phyloP scores from a whole-genome alignment of 2,113 vertebrate species.

The Thoracochromis brauschi region DNA sequence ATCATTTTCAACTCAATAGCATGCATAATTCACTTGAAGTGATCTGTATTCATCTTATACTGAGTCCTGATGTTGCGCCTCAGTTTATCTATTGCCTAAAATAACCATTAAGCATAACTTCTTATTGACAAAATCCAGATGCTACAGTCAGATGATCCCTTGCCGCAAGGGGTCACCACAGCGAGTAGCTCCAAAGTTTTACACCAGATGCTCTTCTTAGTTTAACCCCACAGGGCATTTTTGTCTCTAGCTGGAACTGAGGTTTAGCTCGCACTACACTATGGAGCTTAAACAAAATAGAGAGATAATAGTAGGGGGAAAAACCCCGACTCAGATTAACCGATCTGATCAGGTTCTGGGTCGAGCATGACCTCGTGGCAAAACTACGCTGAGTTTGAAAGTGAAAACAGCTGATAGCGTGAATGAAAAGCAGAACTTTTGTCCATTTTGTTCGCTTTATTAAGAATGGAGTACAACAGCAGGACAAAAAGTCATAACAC shows the following conservation, averaged over 20 bases:
- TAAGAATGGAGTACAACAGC: constrained; percentile 77
- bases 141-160: background rate
- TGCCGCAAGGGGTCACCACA: background rate
- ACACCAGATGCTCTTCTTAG: background rate
- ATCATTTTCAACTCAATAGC: background rate
- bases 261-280: background rate
- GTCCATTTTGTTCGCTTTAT: constrained; percentile 66
- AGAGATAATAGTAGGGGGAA: background rate
- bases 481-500: constrained; percentile 72
- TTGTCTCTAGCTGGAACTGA: background rate
- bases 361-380: background rate
- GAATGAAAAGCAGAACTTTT: background rate
- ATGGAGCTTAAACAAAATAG: background rate
- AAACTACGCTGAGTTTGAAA: background rate
- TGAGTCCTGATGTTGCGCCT: background rate
- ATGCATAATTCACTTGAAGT: background rate
- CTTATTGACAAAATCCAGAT: background rate
- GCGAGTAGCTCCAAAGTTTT: background rate
- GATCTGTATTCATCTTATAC: background rate
- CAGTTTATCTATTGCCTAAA: background rate
- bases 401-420: background rate
- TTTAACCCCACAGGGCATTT: background rate
- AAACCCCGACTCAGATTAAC: background rate
- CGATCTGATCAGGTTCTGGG: background rate
- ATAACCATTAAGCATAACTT: background rate